These are phyloP conservation scores for Oxystoma pomonae DNA, from an alignment of 2,888 invertebrate genomes.

Conservation along the genomic window DNA sequence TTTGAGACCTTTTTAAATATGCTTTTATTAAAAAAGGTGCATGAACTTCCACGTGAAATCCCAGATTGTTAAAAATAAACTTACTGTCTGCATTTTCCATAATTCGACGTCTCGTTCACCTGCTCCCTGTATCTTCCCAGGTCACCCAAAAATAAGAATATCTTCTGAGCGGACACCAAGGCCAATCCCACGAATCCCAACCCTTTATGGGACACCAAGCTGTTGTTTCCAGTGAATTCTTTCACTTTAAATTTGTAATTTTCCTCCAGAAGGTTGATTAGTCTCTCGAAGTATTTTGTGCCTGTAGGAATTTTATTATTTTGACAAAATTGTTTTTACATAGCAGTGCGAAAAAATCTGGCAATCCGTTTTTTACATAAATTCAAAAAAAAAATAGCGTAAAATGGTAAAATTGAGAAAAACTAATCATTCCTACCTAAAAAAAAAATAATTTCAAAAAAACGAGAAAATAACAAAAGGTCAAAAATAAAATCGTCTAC, in stretches of 20 bases:
- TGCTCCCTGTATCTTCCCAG: conserved; percentile 87
- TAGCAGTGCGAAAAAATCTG: too few relatives aligned
- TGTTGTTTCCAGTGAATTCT: conserved; percentile 57
- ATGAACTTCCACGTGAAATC: too few relatives aligned
- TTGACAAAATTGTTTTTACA: too few relatives aligned
- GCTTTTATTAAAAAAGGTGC: too few relatives aligned
- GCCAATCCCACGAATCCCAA: conserved; percentile 68
- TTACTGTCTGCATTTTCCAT: conserved; percentile 70
- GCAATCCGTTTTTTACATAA: background rate
- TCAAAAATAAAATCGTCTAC: too few relatives aligned
- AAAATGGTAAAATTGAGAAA: too few relatives aligned
- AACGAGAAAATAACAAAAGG: too few relatives aligned
- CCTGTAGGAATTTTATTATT: conserved; percentile 21
- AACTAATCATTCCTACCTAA: too few relatives aligned
- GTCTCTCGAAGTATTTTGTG: conserved; percentile 69
- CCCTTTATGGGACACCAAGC: conserved; percentile 58
- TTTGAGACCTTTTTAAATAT: too few relatives aligned
- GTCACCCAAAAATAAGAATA: conserved; percentile 88
- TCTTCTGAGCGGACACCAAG: conserved; percentile 80
- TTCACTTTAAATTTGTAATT: conserved; percentile 70
- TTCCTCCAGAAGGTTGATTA: conserved; percentile 69
- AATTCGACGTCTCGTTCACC: conserved; percentile 75
- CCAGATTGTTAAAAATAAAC: too few relatives aligned
- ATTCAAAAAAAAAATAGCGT: too few relatives aligned
- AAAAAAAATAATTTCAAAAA: too few relatives aligned